phyloP scores from a whole-genome alignment of 2,888 invertebrate species.

The Yponomeuta plumbellus region DNA sequence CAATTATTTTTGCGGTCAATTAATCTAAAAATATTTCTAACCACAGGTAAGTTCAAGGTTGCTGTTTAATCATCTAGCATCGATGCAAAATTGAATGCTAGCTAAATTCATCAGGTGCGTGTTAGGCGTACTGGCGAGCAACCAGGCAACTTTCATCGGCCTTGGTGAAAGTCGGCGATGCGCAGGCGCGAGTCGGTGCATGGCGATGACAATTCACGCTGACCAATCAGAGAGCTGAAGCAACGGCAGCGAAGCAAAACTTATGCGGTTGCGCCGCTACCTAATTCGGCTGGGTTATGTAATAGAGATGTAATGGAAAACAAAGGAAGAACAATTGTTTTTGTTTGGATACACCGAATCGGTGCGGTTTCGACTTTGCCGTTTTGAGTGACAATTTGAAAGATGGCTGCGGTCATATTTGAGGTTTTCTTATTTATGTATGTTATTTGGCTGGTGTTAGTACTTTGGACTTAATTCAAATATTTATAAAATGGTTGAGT shows the following conservation, averaged over 20 bases:
- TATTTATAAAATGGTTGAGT: no score
- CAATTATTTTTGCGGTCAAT: no score
- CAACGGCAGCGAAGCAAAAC: background rate
- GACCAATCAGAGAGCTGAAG: slow-evolving; percentile 11
- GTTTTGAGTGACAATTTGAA: background rate
- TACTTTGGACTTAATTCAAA: background rate
- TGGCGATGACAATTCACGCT: slow-evolving; percentile 16
- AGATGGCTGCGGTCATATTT: background rate
- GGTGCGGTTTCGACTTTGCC: background rate
- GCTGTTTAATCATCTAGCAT: no score
- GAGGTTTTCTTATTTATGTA: background rate
- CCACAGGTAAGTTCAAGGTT: no score
- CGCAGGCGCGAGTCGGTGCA: slow-evolving; percentile 22
- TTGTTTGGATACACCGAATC: background rate
- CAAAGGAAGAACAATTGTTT: background rate
- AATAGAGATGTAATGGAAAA: background rate
- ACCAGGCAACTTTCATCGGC: slow-evolving; percentile 61
- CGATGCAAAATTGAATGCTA: no score
- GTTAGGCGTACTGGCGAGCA: background rate
- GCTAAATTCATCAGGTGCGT: no score
- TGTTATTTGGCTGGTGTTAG: background rate
- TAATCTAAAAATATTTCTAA: no score
- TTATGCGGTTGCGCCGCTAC: background rate
- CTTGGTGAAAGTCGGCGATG: slow-evolving; percentile 62
- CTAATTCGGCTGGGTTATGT: background rate